phyloP scores from a whole-genome alignment of 2,113 vertebrate species.

The Brachyistius frenatus region DNA sequence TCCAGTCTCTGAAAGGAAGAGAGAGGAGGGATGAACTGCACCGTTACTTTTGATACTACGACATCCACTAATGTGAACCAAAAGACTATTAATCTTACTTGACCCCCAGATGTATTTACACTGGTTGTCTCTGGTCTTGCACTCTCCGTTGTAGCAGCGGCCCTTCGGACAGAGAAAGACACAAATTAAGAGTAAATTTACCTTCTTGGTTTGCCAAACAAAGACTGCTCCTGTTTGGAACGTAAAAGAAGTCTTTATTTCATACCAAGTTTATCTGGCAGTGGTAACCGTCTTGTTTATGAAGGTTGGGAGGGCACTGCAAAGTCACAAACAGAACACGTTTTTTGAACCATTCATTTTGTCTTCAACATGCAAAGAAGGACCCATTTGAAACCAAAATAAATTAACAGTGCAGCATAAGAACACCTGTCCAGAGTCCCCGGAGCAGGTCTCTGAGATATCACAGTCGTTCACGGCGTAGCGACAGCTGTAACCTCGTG shows the following conservation, averaged over 20 bases:
- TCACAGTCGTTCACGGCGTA: conserved; percentile 96
- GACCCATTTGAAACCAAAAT: not conserved
- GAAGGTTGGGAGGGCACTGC: conserved; percentile 97
- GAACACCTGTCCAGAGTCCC: conserved; percentile 95
- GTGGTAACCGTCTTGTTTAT: conserved; percentile 96
- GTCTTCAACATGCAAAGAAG: not conserved
- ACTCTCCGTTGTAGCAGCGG: conserved; percentile 96
- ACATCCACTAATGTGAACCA: not conserved
- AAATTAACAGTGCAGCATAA: conserved; percentile 7
- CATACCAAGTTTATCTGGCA: conserved; percentile 95
- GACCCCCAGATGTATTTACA: conserved; percentile 98
- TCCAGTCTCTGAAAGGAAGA: conserved; percentile 87
- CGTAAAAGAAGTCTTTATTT: not conserved
- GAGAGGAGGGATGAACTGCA: conserved; percentile 26
- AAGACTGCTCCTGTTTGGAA: not conserved
- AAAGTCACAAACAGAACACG: conserved; percentile 56
- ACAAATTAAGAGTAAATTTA: conserved; percentile 1
- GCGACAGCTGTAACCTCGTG: conserved; percentile 93
- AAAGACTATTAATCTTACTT: conserved; percentile 86
- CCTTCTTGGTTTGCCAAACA: not conserved
- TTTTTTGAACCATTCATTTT: conserved; percentile 4
- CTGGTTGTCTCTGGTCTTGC: conserved; percentile 97
- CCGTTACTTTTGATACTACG: not conserved
- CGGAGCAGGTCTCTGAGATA: conserved; percentile 94
- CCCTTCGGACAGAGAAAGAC: conserved; percentile 83